Evolutionary conservation across 1,140 invertebrate genomes (phyloP).

Genomic region (Zelostemma sp.): DNA sequence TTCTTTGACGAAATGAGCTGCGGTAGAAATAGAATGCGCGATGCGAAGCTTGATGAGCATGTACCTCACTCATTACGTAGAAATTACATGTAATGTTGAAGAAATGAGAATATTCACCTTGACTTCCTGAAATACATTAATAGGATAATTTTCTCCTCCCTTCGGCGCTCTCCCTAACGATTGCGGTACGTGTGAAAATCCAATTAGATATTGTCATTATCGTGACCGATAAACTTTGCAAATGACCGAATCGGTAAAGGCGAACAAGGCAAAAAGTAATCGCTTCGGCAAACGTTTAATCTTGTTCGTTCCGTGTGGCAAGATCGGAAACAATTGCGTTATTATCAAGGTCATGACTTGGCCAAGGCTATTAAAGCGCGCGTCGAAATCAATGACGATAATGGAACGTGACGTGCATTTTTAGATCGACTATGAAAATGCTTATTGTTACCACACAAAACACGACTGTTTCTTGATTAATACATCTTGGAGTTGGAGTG

Average conservation of each 20-base stretch:
- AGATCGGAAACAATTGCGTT: neutral
- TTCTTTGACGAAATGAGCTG: neutral
- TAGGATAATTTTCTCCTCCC: slow-evolving; percentile 34
- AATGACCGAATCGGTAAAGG: neutral
- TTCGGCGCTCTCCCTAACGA: slow-evolving; percentile 31
- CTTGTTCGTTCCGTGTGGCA: neutral
- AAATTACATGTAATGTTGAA: slow-evolving; percentile 17
- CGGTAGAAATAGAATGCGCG: slow-evolving; percentile 1
- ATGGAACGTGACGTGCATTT: neutral
- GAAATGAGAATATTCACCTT: slow-evolving; percentile 32
- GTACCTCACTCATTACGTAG: slow-evolving; percentile 24
- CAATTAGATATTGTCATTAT: slow-evolving; percentile 28
- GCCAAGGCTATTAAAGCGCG: neutral
- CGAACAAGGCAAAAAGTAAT: neutral
- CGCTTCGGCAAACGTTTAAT: neutral
- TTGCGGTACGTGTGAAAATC: slow-evolving; percentile 40
- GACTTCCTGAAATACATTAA: slow-evolving; percentile 38
- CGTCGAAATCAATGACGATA: neutral
- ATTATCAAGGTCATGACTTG: neutral
- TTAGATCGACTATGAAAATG: neutral
- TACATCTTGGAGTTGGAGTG: slow-evolving; percentile 2
- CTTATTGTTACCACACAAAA: neutral
- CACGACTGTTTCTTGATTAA: neutral
- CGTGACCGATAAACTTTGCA: neutral
- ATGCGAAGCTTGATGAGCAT: slow-evolving; percentile 17